Evolutionary conservation across 2,113 vertebrate species (phyloP).

Genomic region (Brachyistius frenatus): DNA sequence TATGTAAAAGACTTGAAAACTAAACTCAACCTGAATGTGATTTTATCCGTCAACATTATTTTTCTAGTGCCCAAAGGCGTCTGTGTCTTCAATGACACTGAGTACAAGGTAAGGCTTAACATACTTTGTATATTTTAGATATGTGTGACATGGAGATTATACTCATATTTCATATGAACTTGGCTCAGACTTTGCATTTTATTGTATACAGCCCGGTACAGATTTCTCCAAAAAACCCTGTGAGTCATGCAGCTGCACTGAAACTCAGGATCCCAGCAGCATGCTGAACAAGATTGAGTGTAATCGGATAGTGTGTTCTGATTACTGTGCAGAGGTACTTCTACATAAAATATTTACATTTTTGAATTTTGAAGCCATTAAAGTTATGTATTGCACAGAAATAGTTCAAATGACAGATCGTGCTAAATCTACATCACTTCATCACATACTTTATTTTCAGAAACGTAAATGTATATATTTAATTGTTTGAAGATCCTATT

Average conservation of each 20-base stretch:
- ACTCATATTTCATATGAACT: background rate
- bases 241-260: constrained; percentile 78
- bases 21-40: background rate
- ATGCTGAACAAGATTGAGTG: constrained; percentile 67
- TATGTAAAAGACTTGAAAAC: background rate
- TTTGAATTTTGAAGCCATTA: background rate
- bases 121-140: background rate
- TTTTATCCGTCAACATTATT: constrained; percentile 17
- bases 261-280: constrained; percentile 47
- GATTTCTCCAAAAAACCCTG: constrained; percentile 66
- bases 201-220: constrained; percentile 75
- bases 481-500: background rate
- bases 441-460: too few relatives aligned
- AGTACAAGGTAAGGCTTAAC: constrained; percentile 80
- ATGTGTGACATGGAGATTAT: background rate
- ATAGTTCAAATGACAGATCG: background rate
- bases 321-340: constrained; percentile 71
- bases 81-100: constrained; percentile 81
- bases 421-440: too few relatives aligned
- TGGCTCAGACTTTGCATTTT: background rate
- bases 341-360: background rate
- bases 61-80: constrained; percentile 75
- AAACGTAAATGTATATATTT: too few relatives aligned
- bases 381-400: background rate
- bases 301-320: constrained; percentile 31